These are phyloP conservation scores for Centruroides sculpturatus DNA, from an alignment of 1,140 invertebrate genomes.

Conservation along the genomic window DNA sequence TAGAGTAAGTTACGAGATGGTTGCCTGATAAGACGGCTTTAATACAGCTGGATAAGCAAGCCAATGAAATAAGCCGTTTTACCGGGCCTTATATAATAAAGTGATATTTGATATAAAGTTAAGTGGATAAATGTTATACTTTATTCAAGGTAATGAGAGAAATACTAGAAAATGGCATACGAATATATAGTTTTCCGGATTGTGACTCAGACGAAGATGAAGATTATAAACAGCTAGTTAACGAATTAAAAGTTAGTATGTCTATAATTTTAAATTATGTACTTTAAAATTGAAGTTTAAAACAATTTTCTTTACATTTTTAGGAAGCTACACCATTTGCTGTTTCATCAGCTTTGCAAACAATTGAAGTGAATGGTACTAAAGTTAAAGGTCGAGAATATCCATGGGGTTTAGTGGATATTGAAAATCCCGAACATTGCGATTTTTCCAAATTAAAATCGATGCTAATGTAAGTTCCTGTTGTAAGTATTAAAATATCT, in stretches of 20 bases:
- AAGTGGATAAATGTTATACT: too few relatives aligned
- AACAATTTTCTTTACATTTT: constrained; percentile 15
- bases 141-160: constrained; percentile 19
- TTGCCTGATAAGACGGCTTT: too few relatives aligned
- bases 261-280: too few relatives aligned
- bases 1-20: constrained; percentile 27
- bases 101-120: too few relatives aligned
- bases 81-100: too few relatives aligned
- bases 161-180: constrained; percentile 36
- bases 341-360: constrained; percentile 23
- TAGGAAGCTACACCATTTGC: constrained; percentile 24
- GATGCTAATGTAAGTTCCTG: constrained; percentile 25
- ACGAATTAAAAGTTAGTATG: neutral
- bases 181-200: constrained; percentile 43
- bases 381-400: constrained; percentile 37
- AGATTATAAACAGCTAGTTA: constrained; percentile 21
- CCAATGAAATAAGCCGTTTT: too few relatives aligned
- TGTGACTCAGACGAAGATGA: constrained; percentile 29
- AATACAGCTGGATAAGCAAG: too few relatives aligned
- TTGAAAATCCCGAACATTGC: constrained; percentile 47
- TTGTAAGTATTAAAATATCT: too few relatives aligned
- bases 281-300: neutral
- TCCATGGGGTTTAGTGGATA: constrained; percentile 47
- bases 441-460: constrained; percentile 45
- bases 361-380: constrained; percentile 31